phyloP scores from a whole-genome alignment of 2,113 vertebrate genomes.

The Fulica atra region DNA sequence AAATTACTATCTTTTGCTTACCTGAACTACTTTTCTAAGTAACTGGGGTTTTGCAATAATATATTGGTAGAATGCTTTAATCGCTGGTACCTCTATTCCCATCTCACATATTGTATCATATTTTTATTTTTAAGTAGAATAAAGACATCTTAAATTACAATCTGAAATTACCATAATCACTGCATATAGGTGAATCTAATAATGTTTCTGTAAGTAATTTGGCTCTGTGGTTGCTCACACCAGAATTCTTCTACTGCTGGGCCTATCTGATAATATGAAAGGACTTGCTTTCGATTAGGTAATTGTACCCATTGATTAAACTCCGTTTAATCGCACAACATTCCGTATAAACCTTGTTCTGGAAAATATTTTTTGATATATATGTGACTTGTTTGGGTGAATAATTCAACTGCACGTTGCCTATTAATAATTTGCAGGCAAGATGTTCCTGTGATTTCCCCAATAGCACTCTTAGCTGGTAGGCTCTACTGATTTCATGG shows the following conservation, averaged over 20 bases:
- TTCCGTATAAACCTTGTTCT: not conserved
- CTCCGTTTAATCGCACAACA: not conserved
- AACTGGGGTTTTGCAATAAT: not conserved
- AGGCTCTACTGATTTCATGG: not conserved
- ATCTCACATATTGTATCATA: not conserved
- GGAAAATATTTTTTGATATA: not conserved
- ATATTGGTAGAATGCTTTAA: not conserved
- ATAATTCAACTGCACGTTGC: not conserved
- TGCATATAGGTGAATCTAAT: not conserved
- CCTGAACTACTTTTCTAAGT: not conserved
- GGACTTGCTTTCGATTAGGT: not conserved
- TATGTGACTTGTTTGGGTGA: not conserved
- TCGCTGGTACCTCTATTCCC: not conserved
- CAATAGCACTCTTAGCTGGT: not conserved
- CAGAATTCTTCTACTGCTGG: not conserved
- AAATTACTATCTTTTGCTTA: not conserved
- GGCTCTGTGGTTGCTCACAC: not conserved
- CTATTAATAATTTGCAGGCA: not conserved
- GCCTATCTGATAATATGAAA: not conserved
- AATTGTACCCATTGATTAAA: conserved; percentile 26
- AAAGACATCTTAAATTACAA: not conserved
- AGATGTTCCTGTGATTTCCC: not conserved
- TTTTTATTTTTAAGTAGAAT: not conserved
- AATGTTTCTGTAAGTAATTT: not conserved
- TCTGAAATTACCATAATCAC: not conserved